Evolutionary conservation across 2,113 vertebrate species (phyloP).

Genomic region (Amphilophus citrinellus): DNA sequence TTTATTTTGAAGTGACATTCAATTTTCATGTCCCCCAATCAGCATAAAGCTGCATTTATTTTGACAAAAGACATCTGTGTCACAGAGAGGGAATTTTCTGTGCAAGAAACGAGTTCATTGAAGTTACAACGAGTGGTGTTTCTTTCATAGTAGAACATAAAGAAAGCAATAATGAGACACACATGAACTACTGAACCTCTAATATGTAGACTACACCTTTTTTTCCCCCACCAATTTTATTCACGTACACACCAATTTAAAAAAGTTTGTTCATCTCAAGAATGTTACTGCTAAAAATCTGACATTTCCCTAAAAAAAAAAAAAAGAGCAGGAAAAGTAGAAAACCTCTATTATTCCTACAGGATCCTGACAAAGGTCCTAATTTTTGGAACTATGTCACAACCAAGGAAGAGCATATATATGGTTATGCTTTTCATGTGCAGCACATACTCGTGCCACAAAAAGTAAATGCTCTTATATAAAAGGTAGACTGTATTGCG

Average conservation of each 20-base stretch:
- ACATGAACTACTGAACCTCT: neutral
- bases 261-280: too few relatives aligned
- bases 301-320: too few relatives aligned
- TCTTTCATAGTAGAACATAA: neutral
- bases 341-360: too few relatives aligned
- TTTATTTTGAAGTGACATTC: constrained; percentile 75
- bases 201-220: neutral
- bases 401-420: accelerated
- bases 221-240: too few relatives aligned
- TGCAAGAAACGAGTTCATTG: neutral
- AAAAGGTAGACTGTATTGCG: too few relatives aligned
- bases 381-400: neutral
- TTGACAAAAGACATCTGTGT: constrained; percentile 55
- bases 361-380: neutral
- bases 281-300: too few relatives aligned
- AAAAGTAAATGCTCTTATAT: neutral
- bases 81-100: constrained; percentile 7
- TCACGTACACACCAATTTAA: too few relatives aligned
- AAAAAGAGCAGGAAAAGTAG: too few relatives aligned
- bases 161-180: neutral
- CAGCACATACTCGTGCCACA: neutral
- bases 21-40: constrained; percentile 60
- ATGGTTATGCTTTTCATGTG: neutral
- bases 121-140: constrained; percentile 1
- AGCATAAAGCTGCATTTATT: constrained; percentile 55